Evolutionary conservation across 2,797 vertebrate species (phyloP), one percentile per base, ranked within the genome.

Genomic region (Sebastes hubbsi): DNA sequence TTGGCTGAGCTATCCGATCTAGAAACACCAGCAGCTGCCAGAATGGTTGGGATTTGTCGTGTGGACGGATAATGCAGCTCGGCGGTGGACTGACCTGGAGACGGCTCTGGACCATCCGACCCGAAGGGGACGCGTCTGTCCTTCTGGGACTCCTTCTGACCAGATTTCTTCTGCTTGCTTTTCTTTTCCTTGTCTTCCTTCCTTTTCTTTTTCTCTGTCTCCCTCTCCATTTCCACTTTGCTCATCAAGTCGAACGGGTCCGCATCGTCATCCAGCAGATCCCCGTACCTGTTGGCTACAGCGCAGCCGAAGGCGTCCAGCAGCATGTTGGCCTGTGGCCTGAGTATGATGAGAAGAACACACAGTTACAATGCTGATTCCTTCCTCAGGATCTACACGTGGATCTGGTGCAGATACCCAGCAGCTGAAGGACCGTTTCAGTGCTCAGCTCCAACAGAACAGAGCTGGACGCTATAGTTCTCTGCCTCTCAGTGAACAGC

Each of bases 211-310:
- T 87, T 92, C 62, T 94, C 91, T 52, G 94, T 95, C 68, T 92
- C 91, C 55, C 94, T 95, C 68, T 92, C 92, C 32, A 90, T 91
- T 22, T 92, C 90, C 18, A 93, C 96, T 82, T 96, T 90, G n/a
- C 84, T 94, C 20, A 99, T 92, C 68, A 96, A 63, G 89, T 99
- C 98, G 77, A 97, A 97, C 16, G 97, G 98, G 88, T 99, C 97
- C 0, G 96, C 95, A 4, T 97, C 97, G 72, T 98, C 97, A 79
- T 98, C 98, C 87, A 97, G 94, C 30, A 99, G 97, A 72, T 96
- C 89, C 72, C 94, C 95, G 93, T 98, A 99, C 89, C 98, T 95
- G 93, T 99, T 99, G 16, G 91, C 94, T 60, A 99, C 95, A 0
- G 84, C 89, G 84, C 98, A 99, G 1, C 97, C 96, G 77, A 95